phyloP scores from a whole-genome alignment of 2,888 invertebrate genomes.

The Leptinotarsa haldemani region DNA sequence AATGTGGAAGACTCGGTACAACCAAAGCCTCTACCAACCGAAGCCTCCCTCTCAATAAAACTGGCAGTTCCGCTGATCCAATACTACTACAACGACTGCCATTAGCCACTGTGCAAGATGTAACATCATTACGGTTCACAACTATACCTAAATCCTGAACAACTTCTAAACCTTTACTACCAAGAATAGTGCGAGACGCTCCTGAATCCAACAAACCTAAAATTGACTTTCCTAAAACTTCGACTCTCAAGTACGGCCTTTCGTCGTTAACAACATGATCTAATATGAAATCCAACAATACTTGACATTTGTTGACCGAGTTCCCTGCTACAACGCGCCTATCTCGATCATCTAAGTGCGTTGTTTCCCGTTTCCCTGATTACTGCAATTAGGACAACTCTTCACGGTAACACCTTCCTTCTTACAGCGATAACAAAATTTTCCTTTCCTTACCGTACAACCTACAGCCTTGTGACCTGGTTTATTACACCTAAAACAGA shows the following conservation, averaged over 20 bases:
- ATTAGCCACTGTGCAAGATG: conserved; percentile 40
- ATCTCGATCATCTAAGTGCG: neutral
- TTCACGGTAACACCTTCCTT: conserved; percentile 14
- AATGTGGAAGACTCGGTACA: conserved; percentile 34
- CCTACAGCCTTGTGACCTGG: conserved; percentile 23
- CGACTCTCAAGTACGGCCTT: neutral
- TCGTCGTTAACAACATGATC: neutral
- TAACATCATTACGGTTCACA: neutral
- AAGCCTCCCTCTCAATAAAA: conserved; percentile 31
- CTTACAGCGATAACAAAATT: conserved; percentile 17
- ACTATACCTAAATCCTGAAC: neutral
- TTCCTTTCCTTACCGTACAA: neutral
- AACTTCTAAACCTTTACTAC: neutral
- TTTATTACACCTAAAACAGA: conserved; percentile 8
- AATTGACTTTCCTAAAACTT: conserved; percentile 3
- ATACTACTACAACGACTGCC: conserved; percentile 29
- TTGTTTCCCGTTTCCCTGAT: conserved; percentile 2
- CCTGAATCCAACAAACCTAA: conserved; percentile 2
- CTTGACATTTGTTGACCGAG: conserved; percentile 9
- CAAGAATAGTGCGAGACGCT: conserved; percentile 1
- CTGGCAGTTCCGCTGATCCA: conserved; percentile 33
- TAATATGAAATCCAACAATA: neutral
- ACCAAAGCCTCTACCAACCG: conserved; percentile 39
- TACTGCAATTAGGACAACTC: conserved; percentile 11
- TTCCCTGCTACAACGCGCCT: neutral